Conservation (phyloP, 2,113 vertebrate genomes). For the Brevimyrus niger region DNA sequence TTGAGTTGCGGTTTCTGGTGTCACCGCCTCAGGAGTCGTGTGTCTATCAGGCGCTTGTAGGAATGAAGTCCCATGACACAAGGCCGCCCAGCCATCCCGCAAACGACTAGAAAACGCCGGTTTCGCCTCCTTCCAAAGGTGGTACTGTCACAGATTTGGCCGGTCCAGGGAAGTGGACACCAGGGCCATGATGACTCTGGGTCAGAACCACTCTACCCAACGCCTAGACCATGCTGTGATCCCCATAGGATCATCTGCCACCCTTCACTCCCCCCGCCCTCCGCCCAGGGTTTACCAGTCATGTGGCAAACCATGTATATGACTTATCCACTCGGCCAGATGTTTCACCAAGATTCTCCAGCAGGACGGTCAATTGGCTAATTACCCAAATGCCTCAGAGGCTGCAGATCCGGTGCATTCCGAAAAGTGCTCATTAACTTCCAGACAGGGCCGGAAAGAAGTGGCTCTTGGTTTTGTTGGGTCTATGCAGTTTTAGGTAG, state of each 20-base stretch:
- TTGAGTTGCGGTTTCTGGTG: not conserved
- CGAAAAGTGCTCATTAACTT: constrained; percentile 3
- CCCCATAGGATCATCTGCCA: not conserved
- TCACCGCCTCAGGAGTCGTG: not conserved
- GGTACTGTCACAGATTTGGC: not conserved
- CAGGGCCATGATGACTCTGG: not conserved
- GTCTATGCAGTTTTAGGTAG: not conserved
- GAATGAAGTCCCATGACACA: not conserved
- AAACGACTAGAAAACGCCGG: not conserved
- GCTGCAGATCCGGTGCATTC: not conserved
- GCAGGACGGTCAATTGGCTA: not conserved
- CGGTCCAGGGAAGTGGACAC: not conserved
- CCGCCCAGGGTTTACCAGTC: not conserved
- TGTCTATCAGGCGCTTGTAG: not conserved
- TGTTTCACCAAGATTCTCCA: not conserved
- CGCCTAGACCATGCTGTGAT: not conserved
- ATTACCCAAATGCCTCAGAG: not conserved
- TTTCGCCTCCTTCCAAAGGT: not conserved
- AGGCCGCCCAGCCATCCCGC: not conserved
- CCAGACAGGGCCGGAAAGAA: not conserved
- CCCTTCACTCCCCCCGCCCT: not conserved
- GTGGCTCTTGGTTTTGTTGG: not conserved
- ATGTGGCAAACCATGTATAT: not conserved
- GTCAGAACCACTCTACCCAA: not conserved
- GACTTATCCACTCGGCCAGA: not conserved